Conservation (phyloP, 35 echinoderm and acorn worm genomes). For the Anneissia japonica region DNA sequence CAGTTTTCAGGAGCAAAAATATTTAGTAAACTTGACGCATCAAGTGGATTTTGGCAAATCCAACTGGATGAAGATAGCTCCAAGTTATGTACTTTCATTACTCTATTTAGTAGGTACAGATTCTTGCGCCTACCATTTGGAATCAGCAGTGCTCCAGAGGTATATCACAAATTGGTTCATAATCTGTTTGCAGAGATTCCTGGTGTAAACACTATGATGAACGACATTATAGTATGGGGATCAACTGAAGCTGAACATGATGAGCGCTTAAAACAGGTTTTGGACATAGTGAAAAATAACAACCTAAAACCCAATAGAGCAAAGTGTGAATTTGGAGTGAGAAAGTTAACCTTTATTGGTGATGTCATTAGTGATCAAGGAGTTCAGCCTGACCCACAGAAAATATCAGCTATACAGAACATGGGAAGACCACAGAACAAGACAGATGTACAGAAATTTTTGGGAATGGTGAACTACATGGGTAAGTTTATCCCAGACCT, state of each 20-base stretch:
- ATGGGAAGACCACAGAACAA: conserved; percentile 1
- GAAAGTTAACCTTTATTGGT: conserved; percentile 32
- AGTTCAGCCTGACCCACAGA: conserved; percentile 13
- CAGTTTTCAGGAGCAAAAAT: too few species aligned
- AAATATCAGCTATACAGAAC: conserved; percentile 25
- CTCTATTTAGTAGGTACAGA: conserved; percentile 11
- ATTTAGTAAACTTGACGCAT: conserved; percentile 27
- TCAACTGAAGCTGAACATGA: conserved; percentile 24
- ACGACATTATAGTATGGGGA: conserved; percentile 33
- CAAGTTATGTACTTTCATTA: conserved; percentile 4
- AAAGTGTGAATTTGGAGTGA: conserved; percentile 38
- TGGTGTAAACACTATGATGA: conserved; percentile 9
- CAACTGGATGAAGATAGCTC: conserved; percentile 10
- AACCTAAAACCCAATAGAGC: conserved; percentile 33
- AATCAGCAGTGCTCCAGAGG: conserved; percentile 14
- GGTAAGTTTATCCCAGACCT: conserved; percentile 26
- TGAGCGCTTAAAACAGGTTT: conserved; percentile 9
- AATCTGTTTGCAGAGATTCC: background rate
- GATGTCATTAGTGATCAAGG: conserved; percentile 1
- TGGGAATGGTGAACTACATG: conserved; percentile 22
- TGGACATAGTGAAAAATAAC: background rate
- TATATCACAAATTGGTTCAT: conserved; percentile 15
- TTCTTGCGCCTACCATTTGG: conserved; percentile 27
- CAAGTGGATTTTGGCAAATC: conserved; percentile 23
- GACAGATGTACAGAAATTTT: conserved; percentile 9